These are phyloP conservation scores for Loxodonta africana DNA, from an alignment of 2,113 vertebrate genomes.

Conservation along the genomic window DNA sequence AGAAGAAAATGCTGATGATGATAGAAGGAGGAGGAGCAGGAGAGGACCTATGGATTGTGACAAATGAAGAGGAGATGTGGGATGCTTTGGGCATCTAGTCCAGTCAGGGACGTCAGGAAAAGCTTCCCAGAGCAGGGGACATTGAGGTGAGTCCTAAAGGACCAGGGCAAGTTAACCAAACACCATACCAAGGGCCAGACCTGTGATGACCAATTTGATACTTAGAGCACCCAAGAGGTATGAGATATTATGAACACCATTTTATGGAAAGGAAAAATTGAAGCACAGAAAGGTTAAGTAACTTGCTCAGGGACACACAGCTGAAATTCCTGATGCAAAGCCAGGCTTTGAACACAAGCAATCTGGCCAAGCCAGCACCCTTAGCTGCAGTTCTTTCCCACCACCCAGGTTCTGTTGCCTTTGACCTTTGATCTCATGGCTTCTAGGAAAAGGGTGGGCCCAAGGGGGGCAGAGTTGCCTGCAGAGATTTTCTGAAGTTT, in stretches of 20 bases:
- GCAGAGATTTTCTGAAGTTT: not conserved
- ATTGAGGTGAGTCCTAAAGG: not conserved
- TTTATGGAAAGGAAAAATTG: not conserved
- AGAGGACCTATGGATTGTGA: fast-evolving
- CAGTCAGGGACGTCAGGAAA: not conserved
- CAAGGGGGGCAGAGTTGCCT: too few relatives aligned
- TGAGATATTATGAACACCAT: not conserved
- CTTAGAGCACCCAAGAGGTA: not conserved
- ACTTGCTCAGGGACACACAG: not conserved
- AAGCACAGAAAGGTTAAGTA: not conserved
- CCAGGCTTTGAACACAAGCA: not conserved
- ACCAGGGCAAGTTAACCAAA: too few relatives aligned
- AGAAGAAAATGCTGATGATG: fast-evolving
- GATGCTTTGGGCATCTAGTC: too few relatives aligned
- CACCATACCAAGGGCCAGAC: fast-evolving
- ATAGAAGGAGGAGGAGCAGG: too few relatives aligned
- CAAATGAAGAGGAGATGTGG: too few relatives aligned
- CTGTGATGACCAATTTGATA: fast-evolving
- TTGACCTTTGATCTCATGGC: not conserved
- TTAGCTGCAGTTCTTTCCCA: fast-evolving
- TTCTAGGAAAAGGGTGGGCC: fast-evolving
- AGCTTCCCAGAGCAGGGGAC: not conserved
- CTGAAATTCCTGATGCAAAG: not conserved
- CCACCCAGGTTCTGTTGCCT: fast-evolving
- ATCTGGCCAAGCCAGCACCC: fast-evolving